phyloP scores from a whole-genome alignment of 2,113 vertebrate species.

The Vulpes ferrilata region DNA sequence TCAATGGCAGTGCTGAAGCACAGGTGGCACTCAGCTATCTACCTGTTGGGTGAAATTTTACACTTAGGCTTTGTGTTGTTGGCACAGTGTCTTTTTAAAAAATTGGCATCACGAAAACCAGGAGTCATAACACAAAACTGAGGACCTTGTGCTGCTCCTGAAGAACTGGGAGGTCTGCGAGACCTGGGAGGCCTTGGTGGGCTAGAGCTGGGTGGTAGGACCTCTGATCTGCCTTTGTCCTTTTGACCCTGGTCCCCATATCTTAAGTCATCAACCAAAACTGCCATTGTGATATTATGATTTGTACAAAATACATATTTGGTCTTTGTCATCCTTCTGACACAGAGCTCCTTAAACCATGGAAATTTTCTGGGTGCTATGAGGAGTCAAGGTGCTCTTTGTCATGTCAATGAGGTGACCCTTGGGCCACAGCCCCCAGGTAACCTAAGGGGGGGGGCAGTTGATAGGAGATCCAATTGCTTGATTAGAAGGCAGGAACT shows the following conservation, averaged over 20 bases:
- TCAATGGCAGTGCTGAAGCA: fast-evolving
- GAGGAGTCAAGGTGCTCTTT: background rate
- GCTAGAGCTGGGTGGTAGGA: background rate
- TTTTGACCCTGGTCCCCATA: fast-evolving
- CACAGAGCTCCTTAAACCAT: background rate
- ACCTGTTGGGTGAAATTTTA: background rate
- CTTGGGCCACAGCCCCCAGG: background rate
- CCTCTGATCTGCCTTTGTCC: fast-evolving
- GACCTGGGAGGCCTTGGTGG: fast-evolving
- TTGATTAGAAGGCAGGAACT: background rate
- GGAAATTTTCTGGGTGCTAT: background rate
- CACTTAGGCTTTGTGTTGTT: background rate
- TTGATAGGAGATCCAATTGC: background rate
- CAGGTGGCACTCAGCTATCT: background rate
- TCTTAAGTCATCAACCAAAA: background rate
- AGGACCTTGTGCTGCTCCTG: background rate
- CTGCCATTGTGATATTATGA: background rate
- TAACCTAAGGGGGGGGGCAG: background rate
- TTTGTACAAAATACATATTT: background rate
- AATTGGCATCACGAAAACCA: background rate
- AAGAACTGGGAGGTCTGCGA: too few species aligned
- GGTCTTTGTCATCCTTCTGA: background rate
- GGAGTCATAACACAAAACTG: background rate
- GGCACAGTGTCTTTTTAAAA: background rate
- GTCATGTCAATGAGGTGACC: background rate